A percentile compares a stretch with the other conserved stretches of the same genome.
These are phyloP conservation scores for Pangasius macronema DNA, from an alignment of 2,797 vertebrate species.

Conservation along the genomic window DNA sequence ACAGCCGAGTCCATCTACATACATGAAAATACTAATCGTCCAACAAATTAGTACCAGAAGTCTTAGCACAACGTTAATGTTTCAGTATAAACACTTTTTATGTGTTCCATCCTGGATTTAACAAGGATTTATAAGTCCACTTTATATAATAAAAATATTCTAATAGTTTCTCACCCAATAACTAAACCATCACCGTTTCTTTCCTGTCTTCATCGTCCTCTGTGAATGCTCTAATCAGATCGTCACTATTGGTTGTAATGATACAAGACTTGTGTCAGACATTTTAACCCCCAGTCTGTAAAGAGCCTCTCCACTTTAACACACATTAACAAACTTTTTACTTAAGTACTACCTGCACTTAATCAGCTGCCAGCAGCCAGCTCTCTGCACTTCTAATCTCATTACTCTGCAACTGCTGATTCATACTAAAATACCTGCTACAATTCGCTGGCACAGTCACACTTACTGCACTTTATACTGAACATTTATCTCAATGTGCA, in stretches of 20 bases:
- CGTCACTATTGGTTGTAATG: neutral
- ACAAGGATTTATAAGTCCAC: neutral
- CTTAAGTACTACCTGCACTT: constrained; percentile 14
- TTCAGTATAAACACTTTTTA: neutral
- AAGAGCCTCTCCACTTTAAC: neutral
- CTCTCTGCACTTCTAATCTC: neutral
- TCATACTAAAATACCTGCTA: constrained; percentile 9
- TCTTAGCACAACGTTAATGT: no score
- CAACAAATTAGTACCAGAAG: neutral
- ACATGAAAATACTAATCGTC: neutral
- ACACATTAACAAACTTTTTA: neutral
- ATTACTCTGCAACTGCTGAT: constrained; percentile 8
- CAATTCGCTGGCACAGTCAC: constrained; percentile 1
- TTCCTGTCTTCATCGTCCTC: neutral
- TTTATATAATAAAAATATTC: neutral
- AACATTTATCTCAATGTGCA: neutral
- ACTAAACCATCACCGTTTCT: neutral
- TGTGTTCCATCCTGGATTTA: neutral
- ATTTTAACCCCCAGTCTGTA: neutral
- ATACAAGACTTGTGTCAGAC: neutral
- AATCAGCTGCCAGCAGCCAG: constrained; percentile 12
- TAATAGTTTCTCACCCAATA: neutral
- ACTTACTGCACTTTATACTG: neutral
- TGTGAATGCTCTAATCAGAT: neutral
- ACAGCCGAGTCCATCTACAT: neutral